Evolutionary conservation across 1,140 invertebrate genomes (phyloP).

Genomic region (Solenopsis fugax): DNA sequence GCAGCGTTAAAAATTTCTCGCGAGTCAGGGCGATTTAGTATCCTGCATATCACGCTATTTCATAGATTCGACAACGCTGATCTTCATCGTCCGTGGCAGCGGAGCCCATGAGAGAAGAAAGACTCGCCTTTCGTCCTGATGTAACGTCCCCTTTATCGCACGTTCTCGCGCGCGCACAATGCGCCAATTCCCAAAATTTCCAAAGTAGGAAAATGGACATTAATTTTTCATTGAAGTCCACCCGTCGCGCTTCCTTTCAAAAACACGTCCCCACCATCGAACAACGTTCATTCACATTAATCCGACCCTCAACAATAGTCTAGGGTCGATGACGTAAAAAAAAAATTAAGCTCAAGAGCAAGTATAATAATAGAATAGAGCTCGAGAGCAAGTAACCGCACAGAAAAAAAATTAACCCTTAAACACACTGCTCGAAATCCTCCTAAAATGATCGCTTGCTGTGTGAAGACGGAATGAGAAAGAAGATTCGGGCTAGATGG

Average conservation of each 20-base stretch:
- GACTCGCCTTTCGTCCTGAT: not conserved
- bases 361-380: no score
- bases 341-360: not conserved
- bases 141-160: slow-evolving; percentile 28
- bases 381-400: not conserved
- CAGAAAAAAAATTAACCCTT: no score
- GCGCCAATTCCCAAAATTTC: slow-evolving; percentile 24
- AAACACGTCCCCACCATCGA: not conserved
- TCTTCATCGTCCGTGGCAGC: not conserved
- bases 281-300: slow-evolving; percentile 32
- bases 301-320: not conserved
- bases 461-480: no score
- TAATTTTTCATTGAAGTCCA: slow-evolving; percentile 46
- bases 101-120: not conserved
- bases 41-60: slow-evolving; percentile 3
- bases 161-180: not conserved
- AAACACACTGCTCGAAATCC: no score
- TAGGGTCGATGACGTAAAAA: not conserved
- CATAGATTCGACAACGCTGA: not conserved
- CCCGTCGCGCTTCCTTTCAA: not conserved
- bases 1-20: slow-evolving; percentile 40
- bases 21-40: slow-evolving; percentile 11
- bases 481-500: no score
- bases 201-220: slow-evolving; percentile 14
- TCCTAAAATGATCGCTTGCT: no score